Base-by-base conservation (phyloP, 2,113 vertebrate species). In the Tragelaphus imberbis region DNA sequence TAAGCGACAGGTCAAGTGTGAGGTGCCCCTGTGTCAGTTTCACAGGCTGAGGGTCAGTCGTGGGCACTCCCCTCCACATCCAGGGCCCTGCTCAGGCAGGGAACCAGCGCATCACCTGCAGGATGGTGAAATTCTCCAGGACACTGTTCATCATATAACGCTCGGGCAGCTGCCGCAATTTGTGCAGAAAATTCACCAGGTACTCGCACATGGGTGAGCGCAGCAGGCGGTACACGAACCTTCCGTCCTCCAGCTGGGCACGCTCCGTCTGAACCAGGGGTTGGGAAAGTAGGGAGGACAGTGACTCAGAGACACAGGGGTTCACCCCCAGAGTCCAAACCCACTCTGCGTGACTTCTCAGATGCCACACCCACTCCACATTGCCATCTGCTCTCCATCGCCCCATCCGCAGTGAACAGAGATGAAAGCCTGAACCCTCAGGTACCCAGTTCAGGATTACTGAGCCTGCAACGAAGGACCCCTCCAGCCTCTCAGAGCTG, bases 161-260 rank as follows among this genome's bases (percentile, higher is more conserved):
- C 86, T 99, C 98, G 0, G 98, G 98, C 90, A 99, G 98, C 68
- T 98, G 98, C 80, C 97, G 98, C 58, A 99, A 97, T 91, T 99
- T 99, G 95, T 99, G 98, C 85, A 99, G 88, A 53, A 99, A 99
- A 55, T 99, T 99, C 81, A 99, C 98, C 92, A 99, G 97, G 97
- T 99, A 99, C 97, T 99, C 98, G 12, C 98, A 99, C 98, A 99
- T 99, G 36, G 98, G 98, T 0, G 98, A 99, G n/a, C 98, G 98
- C 27, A 98, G 97, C 80, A 99, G 98, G n/a, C 95, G 98, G 94
- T 98, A 99, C 80, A 99, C 98, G 6, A 98, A 99, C 47, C 98
- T 97, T 23, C 98, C 98, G 0, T 98, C 98, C 97, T 99, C 98
- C 84, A 98, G 97, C 89, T 98, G 97, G 27, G 98, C 98, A 33